phyloP scores from a whole-genome alignment of 2,797 vertebrate genomes.

The Mormyrus proboscirostris region DNA sequence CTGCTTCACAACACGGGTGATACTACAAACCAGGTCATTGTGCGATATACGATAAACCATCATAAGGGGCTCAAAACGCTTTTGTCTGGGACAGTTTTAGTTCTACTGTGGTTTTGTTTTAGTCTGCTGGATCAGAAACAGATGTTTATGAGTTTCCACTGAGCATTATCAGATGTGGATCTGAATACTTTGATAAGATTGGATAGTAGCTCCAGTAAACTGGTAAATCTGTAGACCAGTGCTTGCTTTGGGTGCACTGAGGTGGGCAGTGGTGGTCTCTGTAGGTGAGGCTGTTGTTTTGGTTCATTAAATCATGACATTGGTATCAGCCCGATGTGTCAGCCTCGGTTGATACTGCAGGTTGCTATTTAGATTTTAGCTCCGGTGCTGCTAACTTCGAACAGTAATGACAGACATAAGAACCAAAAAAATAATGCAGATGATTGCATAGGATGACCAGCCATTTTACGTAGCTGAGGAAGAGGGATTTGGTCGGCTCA shows the following conservation, averaged over 20 bases:
- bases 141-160: slow-evolving; percentile 42
- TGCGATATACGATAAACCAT: not conserved
- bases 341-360: not conserved
- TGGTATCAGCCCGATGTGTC: not conserved
- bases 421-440: not conserved
- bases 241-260: not conserved
- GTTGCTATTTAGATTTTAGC: not conserved
- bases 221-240: not conserved
- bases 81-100: slow-evolving; percentile 48
- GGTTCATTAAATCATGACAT: not conserved
- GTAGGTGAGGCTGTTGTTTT: not conserved
- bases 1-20: slow-evolving; percentile 32
- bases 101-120: slow-evolving; percentile 43
- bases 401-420: not conserved
- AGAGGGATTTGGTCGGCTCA: not conserved
- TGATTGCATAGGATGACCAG: not conserved
- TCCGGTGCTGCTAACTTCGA: not conserved
- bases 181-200: slow-evolving; percentile 1
- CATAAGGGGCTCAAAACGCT: slow-evolving; percentile 42
- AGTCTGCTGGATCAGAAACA: slow-evolving; percentile 51
- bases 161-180: slow-evolving; percentile 13
- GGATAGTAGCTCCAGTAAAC: not conserved
- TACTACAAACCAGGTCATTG: slow-evolving; percentile 8
- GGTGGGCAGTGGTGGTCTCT: not conserved
- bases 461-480: not conserved